A percentile compares a stretch with the other conserved stretches of the same genome.
These are phyloP conservation scores for Percina caprodes DNA, from an alignment of 2,113 vertebrate genomes.

Conservation along the genomic window DNA sequence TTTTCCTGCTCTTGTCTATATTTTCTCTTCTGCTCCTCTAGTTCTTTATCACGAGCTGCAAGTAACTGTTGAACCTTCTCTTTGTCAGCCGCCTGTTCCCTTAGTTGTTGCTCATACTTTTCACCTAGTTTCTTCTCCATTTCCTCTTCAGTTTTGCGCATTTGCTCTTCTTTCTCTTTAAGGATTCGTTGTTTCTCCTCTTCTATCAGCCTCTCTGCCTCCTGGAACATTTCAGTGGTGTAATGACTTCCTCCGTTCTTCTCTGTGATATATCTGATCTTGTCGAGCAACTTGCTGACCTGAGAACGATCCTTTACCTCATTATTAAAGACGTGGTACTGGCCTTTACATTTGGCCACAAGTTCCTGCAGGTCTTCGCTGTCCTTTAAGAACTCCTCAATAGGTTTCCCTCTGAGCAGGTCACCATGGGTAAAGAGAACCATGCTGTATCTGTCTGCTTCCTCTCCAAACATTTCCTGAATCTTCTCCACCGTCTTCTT, in stretches of 20 bases:
- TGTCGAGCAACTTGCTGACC: background rate
- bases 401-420: background rate
- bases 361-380: background rate
- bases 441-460: slow-evolving; percentile 29
- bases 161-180: no score
- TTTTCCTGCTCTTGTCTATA: fast-evolving
- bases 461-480: slow-evolving; percentile 3
- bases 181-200: no score
- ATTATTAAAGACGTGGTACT: slow-evolving; percentile 30
- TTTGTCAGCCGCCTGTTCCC: background rate
- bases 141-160: no score
- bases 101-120: no score
- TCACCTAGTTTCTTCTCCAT: no score
- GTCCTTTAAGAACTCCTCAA: background rate
- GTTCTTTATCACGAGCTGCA: background rate
- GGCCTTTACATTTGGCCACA: background rate
- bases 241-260: no score
- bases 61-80: background rate
- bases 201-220: no score
- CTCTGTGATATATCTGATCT: no score
- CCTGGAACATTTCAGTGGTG: no score
- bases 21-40: no score
- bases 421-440: slow-evolving; percentile 32
- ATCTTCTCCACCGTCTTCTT: slow-evolving; percentile 18
- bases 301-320: background rate